Percentiles rank a stretch among this genome's conserved stretches.
These are phyloP conservation scores for Ophion costatus DNA, from an alignment of 2,888 invertebrate species.

Conservation along the genomic window DNA sequence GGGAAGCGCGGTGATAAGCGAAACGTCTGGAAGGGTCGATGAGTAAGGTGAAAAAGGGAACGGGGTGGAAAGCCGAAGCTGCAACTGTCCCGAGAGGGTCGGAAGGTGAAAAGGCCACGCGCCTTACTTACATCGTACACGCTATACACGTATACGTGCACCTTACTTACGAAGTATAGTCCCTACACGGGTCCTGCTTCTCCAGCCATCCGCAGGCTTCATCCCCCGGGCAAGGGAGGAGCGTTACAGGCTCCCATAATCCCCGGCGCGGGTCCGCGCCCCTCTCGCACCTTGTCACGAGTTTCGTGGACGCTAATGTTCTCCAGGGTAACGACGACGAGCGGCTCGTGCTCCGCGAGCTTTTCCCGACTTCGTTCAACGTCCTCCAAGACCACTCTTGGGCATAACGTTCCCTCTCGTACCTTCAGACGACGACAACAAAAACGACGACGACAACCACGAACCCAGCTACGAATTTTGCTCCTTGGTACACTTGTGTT, in stretches of 20 bases:
- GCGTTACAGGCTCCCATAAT: constrained; percentile 67
- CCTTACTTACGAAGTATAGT: background rate
- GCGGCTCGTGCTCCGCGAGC: constrained; percentile 60
- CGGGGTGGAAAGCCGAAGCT: constrained; percentile 39
- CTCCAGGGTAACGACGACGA: constrained; percentile 71
- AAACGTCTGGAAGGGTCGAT: background rate
- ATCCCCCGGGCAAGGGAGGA: constrained; percentile 32
- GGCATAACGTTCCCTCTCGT: constrained; percentile 56
- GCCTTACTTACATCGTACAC: constrained; percentile 63
- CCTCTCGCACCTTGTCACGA: constrained; percentile 67
- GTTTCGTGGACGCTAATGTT: constrained; percentile 71
- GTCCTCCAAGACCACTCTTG: constrained; percentile 49
- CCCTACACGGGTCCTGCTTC: background rate
- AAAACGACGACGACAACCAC: constrained; percentile 39
- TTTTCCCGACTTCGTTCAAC: constrained; percentile 49
- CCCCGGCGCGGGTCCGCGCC: constrained; percentile 27
- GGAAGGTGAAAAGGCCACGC: constrained; percentile 71
- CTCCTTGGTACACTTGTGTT: constrained; percentile 45
- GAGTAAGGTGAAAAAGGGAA: constrained; percentile 1
- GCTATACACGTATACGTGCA: constrained; percentile 8
- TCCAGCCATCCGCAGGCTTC: constrained; percentile 5
- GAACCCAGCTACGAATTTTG: constrained; percentile 25
- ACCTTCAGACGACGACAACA: constrained; percentile 41
- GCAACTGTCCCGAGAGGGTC: constrained; percentile 59
- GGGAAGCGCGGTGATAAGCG: constrained; percentile 16